phyloP scores from a whole-genome alignment of 2,888 invertebrate genomes.

The Ophion ellenae region DNA sequence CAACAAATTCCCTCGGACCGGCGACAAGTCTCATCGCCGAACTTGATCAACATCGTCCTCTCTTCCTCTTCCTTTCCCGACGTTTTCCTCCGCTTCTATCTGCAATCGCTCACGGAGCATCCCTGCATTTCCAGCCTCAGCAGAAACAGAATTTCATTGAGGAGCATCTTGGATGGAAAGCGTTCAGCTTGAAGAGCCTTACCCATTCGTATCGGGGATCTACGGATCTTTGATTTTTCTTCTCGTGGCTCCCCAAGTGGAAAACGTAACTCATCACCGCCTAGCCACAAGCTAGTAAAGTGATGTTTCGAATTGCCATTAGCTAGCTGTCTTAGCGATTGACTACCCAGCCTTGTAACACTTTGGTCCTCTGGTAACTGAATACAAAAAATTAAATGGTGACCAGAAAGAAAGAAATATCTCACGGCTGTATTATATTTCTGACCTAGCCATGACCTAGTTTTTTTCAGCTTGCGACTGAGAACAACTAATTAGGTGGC shows the following conservation, averaged over 20 bases:
- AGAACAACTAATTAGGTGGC: too few species aligned
- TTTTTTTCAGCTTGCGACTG: too few species aligned
- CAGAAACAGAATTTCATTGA: constrained; percentile 17
- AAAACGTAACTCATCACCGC: too few species aligned
- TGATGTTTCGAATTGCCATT: too few species aligned
- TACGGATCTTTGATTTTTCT: constrained; percentile 24
- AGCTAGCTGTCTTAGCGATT: too few species aligned
- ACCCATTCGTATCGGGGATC: constrained; percentile 24
- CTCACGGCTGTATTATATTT: too few species aligned
- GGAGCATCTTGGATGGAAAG: neutral
- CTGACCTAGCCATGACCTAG: too few species aligned
- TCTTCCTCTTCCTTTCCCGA: neutral
- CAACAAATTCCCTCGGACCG: constrained; percentile 48
- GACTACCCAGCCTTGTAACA: too few species aligned
- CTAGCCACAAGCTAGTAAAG: too few species aligned
- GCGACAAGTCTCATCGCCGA: constrained; percentile 41
- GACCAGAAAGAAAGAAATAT: too few species aligned
- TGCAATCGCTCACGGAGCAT: constrained; percentile 53
- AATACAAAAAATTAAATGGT: too few species aligned
- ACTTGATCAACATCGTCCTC: constrained; percentile 43
- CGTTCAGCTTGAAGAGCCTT: neutral
- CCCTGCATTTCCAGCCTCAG: constrained; percentile 28
- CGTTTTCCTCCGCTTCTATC: neutral
- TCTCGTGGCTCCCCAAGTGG: neutral
- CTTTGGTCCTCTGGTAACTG: too few species aligned